Base-by-base conservation (phyloP, 2,888 invertebrate genomes). In the Tricholauxania praeusta region DNA sequence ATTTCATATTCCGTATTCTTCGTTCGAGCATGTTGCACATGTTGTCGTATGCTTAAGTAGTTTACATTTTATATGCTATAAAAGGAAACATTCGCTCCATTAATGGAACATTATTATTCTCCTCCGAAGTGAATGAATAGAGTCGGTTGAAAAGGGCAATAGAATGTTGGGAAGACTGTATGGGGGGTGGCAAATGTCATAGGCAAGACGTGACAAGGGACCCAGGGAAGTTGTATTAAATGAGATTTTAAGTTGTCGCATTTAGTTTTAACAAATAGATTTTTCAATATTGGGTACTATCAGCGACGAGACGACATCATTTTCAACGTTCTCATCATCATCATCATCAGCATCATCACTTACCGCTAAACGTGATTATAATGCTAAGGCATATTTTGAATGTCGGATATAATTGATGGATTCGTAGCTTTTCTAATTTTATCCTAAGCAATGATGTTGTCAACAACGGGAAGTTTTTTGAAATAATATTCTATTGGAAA, bases 171-270 rank as follows among this genome's bases (percentile, higher is more conserved):
- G 69, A 52, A 15, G 55, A 12, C 2, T 49, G 53, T 4, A 14
- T 15, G 19, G 55, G n/a, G 15, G 32, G 66, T 28, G 15, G n/a
- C 1, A 5, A 5, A 57, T 57, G 19, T 15, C 28, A 28, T 28
- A 8, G 62, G 22, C 22, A 47, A 22, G 39, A 53, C 48, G 60
- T 51, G 49, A 47, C 15, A 7, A 3, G 47, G 12, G 52, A 10
- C 15, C n/a, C 2, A 32, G 62, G 39, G 49, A 52, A 82, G 79
- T 39, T 83, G 82, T 80, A 81, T 83, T 82, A 81, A 82, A 83
- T 83, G 83, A 82, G 82, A 83, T 80, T 83, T 83, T 79, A 82
- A 83, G 82, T 81, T 82, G 82, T 81, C 78, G 79, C 82, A 81
- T 82, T 82, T 80, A 82, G 78, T 80, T 82, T 77, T 80, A 83